phyloP scores from a whole-genome alignment of 2,113 vertebrate genomes.

The Ascaphus truei region DNA sequence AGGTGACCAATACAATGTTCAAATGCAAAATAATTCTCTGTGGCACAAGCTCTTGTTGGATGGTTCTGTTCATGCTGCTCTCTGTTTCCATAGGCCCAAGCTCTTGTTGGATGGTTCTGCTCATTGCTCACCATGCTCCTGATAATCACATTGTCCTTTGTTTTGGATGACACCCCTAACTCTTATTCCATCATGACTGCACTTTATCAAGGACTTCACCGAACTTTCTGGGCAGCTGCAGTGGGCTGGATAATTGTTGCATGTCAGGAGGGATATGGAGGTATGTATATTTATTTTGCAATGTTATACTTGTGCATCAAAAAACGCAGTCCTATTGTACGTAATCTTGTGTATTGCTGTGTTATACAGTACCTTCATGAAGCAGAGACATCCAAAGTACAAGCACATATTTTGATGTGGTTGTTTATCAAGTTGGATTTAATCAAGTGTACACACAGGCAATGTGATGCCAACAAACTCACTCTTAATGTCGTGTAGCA shows the following conservation, averaged over 20 bases:
- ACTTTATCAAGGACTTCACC: slow-evolving; percentile 74
- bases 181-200: slow-evolving; percentile 49
- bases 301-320: too few species aligned
- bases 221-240: slow-evolving; percentile 66
- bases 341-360: too few species aligned
- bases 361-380: too few species aligned
- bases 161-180: slow-evolving; percentile 52
- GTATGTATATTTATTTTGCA: slow-evolving; percentile 42
- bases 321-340: too few species aligned
- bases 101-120: slow-evolving; percentile 62
- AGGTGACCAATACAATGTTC: too few species aligned
- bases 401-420: too few species aligned
- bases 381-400: too few species aligned
- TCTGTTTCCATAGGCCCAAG: slow-evolving; percentile 56
- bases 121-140: slow-evolving; percentile 57
- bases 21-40: too few species aligned
- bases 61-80: slow-evolving; percentile 61
- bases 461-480: too few species aligned
- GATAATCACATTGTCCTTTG: slow-evolving; percentile 60
- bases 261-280: slow-evolving; percentile 76
- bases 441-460: too few species aligned
- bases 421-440: too few species aligned
- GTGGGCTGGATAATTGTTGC: slow-evolving; percentile 74
- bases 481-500: too few species aligned
- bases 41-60: slow-evolving; percentile 64